These are phyloP conservation scores for Melanerpes aurifrons DNA, from an alignment of 2,113 vertebrate species.

Conservation along the genomic window DNA sequence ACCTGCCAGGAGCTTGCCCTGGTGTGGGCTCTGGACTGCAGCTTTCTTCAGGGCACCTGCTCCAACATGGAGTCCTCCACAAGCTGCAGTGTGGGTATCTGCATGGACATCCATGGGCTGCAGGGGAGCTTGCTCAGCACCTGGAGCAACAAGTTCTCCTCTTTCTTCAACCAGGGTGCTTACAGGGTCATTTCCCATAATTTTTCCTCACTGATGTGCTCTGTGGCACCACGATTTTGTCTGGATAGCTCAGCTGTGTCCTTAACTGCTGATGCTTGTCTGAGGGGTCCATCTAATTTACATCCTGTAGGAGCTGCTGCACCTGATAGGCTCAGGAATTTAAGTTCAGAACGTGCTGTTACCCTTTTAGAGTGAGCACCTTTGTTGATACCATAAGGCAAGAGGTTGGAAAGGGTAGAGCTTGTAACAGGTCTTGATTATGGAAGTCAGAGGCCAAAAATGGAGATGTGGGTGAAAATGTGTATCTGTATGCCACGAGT, in stretches of 20 bases:
- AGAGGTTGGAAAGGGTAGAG: neutral
- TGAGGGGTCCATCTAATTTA: neutral
- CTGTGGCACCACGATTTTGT: neutral
- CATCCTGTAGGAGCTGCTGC: neutral
- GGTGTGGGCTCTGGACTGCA: neutral
- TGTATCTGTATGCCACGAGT: accelerated
- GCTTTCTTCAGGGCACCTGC: neutral
- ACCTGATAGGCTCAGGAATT: neutral
- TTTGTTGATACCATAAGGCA: neutral
- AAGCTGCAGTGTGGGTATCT: neutral
- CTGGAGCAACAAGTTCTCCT: neutral
- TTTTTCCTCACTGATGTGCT: neutral
- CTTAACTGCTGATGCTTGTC: neutral
- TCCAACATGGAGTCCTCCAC: accelerated
- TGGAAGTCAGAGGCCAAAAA: neutral
- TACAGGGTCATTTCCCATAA: neutral
- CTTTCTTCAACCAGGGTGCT: neutral
- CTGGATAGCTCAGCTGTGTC: neutral
- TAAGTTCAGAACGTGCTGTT: neutral
- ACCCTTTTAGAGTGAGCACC: neutral
- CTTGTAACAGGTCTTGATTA: neutral
- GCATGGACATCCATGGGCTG: neutral
- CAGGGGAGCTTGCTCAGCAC: neutral
- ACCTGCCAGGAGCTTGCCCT: neutral
- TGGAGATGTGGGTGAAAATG: neutral